Conservation (phyloP, 2,888 invertebrate genomes). For the Miltochrista miniata region DNA sequence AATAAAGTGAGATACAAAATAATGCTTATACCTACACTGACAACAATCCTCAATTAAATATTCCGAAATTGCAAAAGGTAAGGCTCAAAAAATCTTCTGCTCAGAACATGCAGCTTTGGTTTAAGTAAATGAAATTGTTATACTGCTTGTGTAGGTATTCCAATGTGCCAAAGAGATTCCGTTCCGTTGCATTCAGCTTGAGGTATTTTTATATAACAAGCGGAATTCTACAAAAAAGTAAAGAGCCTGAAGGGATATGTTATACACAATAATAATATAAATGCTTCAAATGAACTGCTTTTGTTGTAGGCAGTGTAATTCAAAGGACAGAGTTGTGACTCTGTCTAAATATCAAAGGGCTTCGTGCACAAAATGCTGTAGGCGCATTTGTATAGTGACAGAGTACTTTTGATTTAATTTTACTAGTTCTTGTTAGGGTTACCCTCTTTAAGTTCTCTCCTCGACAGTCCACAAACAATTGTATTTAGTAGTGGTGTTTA, state of each 20-base stretch:
- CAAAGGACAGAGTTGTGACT: neutral
- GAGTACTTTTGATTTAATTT: neutral
- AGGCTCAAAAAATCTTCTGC: slow-evolving; percentile 4
- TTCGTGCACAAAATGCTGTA: neutral
- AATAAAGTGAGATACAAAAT: slow-evolving; percentile 3
- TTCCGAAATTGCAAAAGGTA: slow-evolving; percentile 6
- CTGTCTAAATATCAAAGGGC: neutral
- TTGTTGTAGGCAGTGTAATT: slow-evolving; percentile 7
- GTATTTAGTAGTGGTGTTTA: no score
- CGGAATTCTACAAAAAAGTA: slow-evolving; percentile 25
- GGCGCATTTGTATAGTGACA: neutral
- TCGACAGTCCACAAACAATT: no score
- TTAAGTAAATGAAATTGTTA: slow-evolving; percentile 16
- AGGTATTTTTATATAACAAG: slow-evolving; percentile 23
- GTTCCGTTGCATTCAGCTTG: slow-evolving; percentile 7
- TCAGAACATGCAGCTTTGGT: slow-evolving; percentile 1
- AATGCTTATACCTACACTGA: neutral
- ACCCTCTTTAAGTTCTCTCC: no score
- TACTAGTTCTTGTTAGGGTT: neutral
- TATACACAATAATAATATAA: slow-evolving; percentile 6
- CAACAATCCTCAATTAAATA: slow-evolving; percentile 4
- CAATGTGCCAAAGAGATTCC: slow-evolving; percentile 19
- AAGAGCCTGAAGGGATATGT: slow-evolving; percentile 14
- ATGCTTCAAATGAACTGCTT: slow-evolving; percentile 9
- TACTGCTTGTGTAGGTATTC: slow-evolving; percentile 4